A percentile compares a stretch with the other conserved stretches of the same genome.
Evolutionary conservation across 2,888 invertebrate species (phyloP).

Genomic region (Hyposoter didymator): DNA sequence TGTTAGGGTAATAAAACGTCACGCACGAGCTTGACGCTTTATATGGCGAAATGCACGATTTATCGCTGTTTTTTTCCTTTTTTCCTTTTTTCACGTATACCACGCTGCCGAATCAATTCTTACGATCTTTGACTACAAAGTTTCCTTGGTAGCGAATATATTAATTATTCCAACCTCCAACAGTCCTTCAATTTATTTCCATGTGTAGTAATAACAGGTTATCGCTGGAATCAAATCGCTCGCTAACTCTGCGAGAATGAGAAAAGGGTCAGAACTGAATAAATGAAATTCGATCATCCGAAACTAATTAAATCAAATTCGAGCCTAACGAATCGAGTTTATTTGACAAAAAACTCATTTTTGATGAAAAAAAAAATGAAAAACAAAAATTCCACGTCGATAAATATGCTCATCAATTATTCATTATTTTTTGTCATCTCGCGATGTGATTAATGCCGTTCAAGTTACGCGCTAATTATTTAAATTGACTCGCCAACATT

Average conservation of each 20-base stretch:
- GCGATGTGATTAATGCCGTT: background rate
- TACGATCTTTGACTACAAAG: slow-evolving; percentile 39
- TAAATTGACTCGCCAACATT: slow-evolving; percentile 8
- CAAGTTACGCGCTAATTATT: background rate
- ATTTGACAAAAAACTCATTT: slow-evolving; percentile 24
- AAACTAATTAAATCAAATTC: slow-evolving; percentile 4
- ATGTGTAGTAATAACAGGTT: background rate
- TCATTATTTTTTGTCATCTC: background rate
- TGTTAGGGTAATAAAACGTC: slow-evolving; percentile 69
- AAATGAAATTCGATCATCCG: background rate
- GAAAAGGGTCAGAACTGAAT: slow-evolving; percentile 1
- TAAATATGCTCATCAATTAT: slow-evolving; percentile 4
- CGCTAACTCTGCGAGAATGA: slow-evolving; percentile 1
- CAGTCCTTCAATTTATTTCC: slow-evolving; percentile 3
- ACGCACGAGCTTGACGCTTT: slow-evolving; percentile 48
- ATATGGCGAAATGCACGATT: background rate
- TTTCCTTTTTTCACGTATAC: slow-evolving; percentile 23
- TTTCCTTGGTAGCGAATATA: slow-evolving; percentile 56
- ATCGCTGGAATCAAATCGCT: background rate
- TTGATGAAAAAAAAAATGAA: background rate
- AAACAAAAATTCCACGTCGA: background rate
- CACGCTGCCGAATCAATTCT: slow-evolving; percentile 53
- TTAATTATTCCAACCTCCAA: slow-evolving; percentile 53
- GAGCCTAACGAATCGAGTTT: background rate
- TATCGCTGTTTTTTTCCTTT: background rate